These are phyloP conservation scores for Gulo gulo DNA, from an alignment of 2,113 vertebrate genomes.

Conservation along the genomic window DNA sequence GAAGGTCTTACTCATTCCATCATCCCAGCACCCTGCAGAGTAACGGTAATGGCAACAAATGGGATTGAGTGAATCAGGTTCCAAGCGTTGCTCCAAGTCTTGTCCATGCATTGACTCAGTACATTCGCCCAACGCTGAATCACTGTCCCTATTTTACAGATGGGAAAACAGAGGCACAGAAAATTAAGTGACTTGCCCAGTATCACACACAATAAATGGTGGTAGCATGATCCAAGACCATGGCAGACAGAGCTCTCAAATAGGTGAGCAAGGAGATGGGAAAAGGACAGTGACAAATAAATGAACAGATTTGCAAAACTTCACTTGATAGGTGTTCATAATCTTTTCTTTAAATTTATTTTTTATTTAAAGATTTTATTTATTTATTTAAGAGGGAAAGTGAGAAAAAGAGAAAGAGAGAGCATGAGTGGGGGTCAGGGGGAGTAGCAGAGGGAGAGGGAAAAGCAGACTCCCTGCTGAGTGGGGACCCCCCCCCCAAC, in stretches of 20 bases:
- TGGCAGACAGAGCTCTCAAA: background rate
- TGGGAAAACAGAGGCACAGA: background rate
- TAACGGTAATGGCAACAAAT: background rate
- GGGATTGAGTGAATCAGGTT: background rate
- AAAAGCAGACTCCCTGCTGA: no score
- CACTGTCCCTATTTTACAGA: background rate
- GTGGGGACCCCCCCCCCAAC: no score
- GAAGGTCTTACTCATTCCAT: background rate
- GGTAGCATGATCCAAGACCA: background rate
- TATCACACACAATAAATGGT: background rate
- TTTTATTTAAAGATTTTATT: no score
- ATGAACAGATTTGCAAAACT: background rate
- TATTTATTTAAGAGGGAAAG: no score
- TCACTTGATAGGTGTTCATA: background rate
- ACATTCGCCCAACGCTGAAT: background rate
- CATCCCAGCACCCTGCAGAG: background rate
- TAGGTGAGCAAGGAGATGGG: background rate
- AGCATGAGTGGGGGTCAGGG: no score
- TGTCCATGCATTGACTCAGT: background rate
- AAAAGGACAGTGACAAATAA: rapidly evolving
- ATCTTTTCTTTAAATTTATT: no score
- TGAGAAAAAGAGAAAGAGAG: no score
- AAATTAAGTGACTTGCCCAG: background rate
- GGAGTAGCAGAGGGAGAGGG: no score
- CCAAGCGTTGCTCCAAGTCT: background rate